Base-by-base conservation (phyloP, 2,113 vertebrate genomes). In the Holacanthus passer region DNA sequence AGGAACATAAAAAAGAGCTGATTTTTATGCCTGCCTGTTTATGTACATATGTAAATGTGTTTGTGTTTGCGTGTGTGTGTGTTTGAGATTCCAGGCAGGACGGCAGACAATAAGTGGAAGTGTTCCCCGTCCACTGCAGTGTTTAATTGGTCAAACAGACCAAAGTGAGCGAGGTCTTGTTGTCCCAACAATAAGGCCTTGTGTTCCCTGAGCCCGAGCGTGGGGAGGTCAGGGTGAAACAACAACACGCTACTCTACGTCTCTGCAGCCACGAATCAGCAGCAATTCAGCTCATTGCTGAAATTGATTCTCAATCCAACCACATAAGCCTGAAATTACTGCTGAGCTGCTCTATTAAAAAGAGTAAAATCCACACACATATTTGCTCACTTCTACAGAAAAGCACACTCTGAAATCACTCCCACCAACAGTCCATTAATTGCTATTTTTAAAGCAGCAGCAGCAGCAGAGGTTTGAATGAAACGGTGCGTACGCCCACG, bases 71-170 rank as follows among this genome's bases (percentile, higher is more conserved):
- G 5, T 81, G 45, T 84, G 45, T 4, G 13, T 78, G 69, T 39
- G 73, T 79, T 69, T 83, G 70, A 81, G 65, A 83, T 87, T 86
- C 84, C 53, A 82, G 60, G 43, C 29, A 45, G 73, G 37, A 47
- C 12, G 66, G 72, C 45, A 70, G 71, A 94, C 87, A 93, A 91
- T 93, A 81, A 67, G 78, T 78, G 89, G 87, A 93, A 88, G 87
- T 86, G 84, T 90, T 87, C 83, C 53, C 71, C 53, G 17, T 81
- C 71, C 88, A 73, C 84, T 66, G 82, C 65, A 7, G 55, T 6
- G 75, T 89, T 77, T 90, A 93, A 93, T 79, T 88, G 83, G 86
- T 79, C 84, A 76, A 89, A 92, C 88, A 87, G 87, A 87, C 68
- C 56, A 74, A 86, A 86, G 83, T 56, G 83, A 88, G 70, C 7